Base-by-base conservation (phyloP, 1,140 invertebrate genomes). In the Agrilus planipennis region DNA sequence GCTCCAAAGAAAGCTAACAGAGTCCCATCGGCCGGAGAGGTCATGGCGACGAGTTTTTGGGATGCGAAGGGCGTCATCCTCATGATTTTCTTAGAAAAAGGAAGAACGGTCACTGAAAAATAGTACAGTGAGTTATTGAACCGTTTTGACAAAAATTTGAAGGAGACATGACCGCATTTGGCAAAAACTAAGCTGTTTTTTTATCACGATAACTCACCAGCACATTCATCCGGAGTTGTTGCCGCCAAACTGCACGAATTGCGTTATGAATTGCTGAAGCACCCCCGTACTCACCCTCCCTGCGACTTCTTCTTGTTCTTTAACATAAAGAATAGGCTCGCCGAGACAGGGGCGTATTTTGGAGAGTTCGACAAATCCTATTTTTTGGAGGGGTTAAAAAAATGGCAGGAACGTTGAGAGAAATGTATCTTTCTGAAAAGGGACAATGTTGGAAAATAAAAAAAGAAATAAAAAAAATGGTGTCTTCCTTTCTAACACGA, bases 61-160 rank as follows among this genome's bases (percentile, higher is more conserved):
- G n/a, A n/a, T n/a, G n/a, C n/a, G n/a, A n/a, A n/a, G n/a, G n/a
- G n/a, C n/a, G n/a, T n/a, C 50, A 34, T 64, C 2, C 45, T 58
- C 21, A 50, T 55, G 7, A 51, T 60, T 15, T 60, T 58, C 42
- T 43, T 61, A 30, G 30, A 55, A 42, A 59, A 50, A 46, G 47
- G 41, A 43, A 45, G 17, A 34, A 55, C 48, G 37, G 50, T 54
- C 39, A 59, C 17, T 7, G 27, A 44, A n/a, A 18, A 34, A 38
- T 42, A 43, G 17, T 42, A 49, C 41, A 38, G 21, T 12, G 22
- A 42, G 2, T 36, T 49, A 35, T 38, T 37, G 46, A 46, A 49
- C 15, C 46, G 49, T 34, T 36, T 52, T 19, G 47, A 54, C 27
- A 42, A 15, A 19, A n/a, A n/a, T n/a, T n/a, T n/a, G n/a, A n/a